Evolutionary conservation across 2,113 vertebrate genomes (phyloP), one percentile per base, ranked within the genome.

Genomic region (Burhinus bistriatus): DNA sequence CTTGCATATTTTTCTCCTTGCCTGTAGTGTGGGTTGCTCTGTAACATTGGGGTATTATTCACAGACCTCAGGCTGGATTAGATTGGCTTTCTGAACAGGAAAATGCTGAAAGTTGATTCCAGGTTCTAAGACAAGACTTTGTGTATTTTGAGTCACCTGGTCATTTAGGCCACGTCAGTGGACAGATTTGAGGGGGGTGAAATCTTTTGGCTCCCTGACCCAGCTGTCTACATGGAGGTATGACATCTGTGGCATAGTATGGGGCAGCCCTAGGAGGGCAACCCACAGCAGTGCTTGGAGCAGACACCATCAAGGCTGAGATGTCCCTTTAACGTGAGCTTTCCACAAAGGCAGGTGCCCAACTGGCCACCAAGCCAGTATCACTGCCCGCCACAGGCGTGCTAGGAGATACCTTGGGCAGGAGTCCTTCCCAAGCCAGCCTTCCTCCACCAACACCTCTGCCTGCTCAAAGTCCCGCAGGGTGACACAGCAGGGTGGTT

Each of bases 251-350:
- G 6, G 38, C 15, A 19, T 17, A 21, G 9, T 4, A 23, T n/a
- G 51, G 40, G 59, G 73, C 58, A 64, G 55, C 30, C 22, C 21
- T 0, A 1, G n/a, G 29, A 51, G 16, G 77, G 19, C n/a, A 55
- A 58, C 14, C 14, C 59, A 8, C 1, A 2, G 6, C 4, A 2
- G 38, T 3, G 0, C n/a, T 64, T 1, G 0, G 42, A 72, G 42
- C 15, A 32, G 12, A 30, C 10, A 9, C 15, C 55, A 21, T 30
- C 52, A 51, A n/a, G 38, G 49, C 38, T 0, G 0, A 62, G n/a
- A 22, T 44, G 29, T 36, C 32, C 30, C 51, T 10, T 36, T 83
- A 12, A n/a, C 0, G 1, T 29, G 16, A 66, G 20, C 22, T 64
- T 78, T 77, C 69, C 75, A 20, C 7, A 12, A 42, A 64, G 36